Conservation (phyloP, 2,113 vertebrate species). For the Isurus oxyrinchus region DNA sequence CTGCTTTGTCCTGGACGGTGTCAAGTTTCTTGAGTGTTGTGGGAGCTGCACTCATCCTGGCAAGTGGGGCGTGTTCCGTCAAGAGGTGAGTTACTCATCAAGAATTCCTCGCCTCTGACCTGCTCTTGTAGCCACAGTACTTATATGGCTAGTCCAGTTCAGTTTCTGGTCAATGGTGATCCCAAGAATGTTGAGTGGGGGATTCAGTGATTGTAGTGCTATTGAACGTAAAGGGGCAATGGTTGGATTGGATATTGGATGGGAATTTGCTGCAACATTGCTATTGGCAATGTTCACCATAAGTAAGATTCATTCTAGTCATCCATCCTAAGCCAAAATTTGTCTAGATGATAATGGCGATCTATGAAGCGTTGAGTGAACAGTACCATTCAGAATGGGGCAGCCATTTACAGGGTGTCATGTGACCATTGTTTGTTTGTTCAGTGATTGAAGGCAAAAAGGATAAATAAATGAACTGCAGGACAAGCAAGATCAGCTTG, state of each 20-base stretch:
- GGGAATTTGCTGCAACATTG: neutral
- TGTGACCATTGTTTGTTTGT: neutral
- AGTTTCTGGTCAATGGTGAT: no score
- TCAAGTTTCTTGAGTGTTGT: no score
- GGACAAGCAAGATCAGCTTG: neutral
- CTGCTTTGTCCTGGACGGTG: no score
- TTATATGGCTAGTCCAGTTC: no score
- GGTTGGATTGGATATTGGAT: neutral
- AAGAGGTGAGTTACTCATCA: no score
- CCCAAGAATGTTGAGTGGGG: no score
- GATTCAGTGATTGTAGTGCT: no score
- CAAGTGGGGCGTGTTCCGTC: no score
- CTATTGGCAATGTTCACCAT: neutral
- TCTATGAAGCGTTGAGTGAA: neutral
- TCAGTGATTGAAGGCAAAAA: neutral
- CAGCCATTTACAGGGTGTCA: neutral
- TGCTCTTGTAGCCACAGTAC: no score
- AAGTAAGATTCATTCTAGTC: neutral
- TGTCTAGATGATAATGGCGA: neutral
- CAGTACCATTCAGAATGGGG: neutral
- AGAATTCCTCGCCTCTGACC: no score
- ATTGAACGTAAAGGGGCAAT: no score
- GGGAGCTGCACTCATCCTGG: no score
- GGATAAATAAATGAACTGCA: neutral
- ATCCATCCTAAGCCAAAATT: neutral